phyloP scores from a whole-genome alignment of 2,888 invertebrate species.

The Mesorhabditis spiculigera region DNA sequence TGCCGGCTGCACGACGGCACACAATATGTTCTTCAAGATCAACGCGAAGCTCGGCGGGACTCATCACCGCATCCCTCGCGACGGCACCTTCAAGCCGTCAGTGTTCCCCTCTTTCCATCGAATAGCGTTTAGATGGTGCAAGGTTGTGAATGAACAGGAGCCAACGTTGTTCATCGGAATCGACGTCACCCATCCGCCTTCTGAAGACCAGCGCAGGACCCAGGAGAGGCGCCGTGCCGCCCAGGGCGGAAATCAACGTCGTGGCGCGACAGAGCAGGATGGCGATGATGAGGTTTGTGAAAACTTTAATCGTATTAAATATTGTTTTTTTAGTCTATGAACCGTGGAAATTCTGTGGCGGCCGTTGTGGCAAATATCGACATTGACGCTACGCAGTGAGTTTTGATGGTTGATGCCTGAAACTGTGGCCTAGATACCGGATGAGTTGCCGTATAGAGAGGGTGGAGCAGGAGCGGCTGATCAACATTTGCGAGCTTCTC shows the following conservation, averaged over 20 bases:
- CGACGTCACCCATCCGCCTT: background rate
- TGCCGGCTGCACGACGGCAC: slow-evolving; percentile 9
- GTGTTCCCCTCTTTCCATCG: background rate
- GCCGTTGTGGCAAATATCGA: background rate
- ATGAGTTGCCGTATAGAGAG: slow-evolving; percentile 6
- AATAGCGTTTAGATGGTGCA: slow-evolving; percentile 1
- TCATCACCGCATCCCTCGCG: slow-evolving; percentile 11
- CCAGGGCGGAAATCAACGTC: too few species aligned
- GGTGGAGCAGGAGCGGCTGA: background rate
- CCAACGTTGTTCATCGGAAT: background rate
- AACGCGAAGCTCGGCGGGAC: slow-evolving; percentile 23
- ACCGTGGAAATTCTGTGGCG: slow-evolving; percentile 1
- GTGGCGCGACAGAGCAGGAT: too few species aligned
- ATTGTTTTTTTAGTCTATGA: slow-evolving; percentile 26
- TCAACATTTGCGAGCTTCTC: too few species aligned
- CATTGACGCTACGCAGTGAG: slow-evolving; percentile 40
- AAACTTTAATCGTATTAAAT: too few species aligned
- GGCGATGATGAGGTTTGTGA: too few species aligned
- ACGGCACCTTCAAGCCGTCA: background rate
- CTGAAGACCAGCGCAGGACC: slow-evolving; percentile 57
- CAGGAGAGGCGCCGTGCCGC: too few species aligned
- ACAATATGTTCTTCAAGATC: slow-evolving; percentile 18
- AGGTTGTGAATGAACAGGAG: slow-evolving; percentile 1
- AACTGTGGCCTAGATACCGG: background rate
- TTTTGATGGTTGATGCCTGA: background rate